A percentile compares a stretch with the other conserved stretches of the same genome.
Conservation (phyloP, 2,888 invertebrate species). For the Eupithecia subumbrata region DNA sequence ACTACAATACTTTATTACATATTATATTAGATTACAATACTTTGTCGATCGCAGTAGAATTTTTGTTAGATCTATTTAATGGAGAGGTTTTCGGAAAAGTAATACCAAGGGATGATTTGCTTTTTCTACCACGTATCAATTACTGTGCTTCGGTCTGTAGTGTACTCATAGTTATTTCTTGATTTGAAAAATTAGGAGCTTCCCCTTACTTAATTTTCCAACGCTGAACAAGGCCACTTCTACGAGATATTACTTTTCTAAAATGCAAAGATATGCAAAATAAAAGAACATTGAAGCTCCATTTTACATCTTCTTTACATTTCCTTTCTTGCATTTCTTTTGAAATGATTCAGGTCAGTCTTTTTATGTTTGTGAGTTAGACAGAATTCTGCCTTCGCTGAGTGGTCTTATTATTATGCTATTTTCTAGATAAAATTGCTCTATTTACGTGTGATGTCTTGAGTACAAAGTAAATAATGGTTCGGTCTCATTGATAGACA, state of each 20-base stretch:
- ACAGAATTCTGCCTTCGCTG: conserved; percentile 36
- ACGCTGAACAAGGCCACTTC: conserved; percentile 22
- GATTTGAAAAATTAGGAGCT: not conserved
- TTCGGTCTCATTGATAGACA: not conserved
- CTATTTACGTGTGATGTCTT: not conserved
- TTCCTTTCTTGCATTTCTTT: conserved; percentile 42
- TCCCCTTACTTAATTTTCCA: not conserved
- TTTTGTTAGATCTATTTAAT: not conserved
- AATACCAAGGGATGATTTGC: not conserved
- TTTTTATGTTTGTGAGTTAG: conserved; percentile 42
- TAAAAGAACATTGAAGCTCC: conserved; percentile 42
- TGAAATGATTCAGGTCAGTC: conserved; percentile 42
- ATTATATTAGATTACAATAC: no score
- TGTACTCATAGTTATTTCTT: not conserved
- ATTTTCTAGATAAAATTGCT: conserved; percentile 2
- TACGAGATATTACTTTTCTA: conserved; percentile 36
- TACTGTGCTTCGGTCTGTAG: not conserved
- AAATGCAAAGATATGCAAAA: conserved; percentile 47
- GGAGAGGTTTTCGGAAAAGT: not conserved
- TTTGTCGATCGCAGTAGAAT: not conserved
- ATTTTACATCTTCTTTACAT: conserved; percentile 44
- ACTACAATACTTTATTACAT: no score
- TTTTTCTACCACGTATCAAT: not conserved
- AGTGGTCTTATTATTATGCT: not conserved
- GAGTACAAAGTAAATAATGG: not conserved